Evolutionary conservation across 2,888 invertebrate species (phyloP).

Genomic region (Drosophila ustulata): DNA sequence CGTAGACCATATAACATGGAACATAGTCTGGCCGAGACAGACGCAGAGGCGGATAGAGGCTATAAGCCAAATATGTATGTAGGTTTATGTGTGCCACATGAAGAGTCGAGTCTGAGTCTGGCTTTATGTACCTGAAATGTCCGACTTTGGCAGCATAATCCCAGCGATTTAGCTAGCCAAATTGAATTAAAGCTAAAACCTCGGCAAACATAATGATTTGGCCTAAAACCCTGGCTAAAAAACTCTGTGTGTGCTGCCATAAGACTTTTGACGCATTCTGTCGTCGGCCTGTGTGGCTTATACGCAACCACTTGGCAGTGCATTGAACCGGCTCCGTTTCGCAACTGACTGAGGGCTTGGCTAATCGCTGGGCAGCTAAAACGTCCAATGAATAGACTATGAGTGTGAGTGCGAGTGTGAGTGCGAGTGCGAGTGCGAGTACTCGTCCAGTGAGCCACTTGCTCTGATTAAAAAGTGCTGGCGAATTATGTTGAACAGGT

Average conservation of each 20-base stretch:
- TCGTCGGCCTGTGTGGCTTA: constrained; percentile 15
- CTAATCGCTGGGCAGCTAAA: constrained; percentile 60
- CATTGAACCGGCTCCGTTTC: constrained; percentile 59
- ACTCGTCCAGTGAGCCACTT: constrained; percentile 44
- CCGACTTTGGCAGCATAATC: constrained; percentile 54
- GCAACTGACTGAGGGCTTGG: constrained; percentile 20
- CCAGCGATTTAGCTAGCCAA: constrained; percentile 69
- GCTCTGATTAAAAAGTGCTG: constrained; percentile 60
- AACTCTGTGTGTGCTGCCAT: constrained; percentile 46
- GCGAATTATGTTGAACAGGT: constrained; percentile 53
- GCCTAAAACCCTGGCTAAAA: constrained; percentile 52
- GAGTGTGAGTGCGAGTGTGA: constrained; percentile 11
- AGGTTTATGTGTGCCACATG: constrained; percentile 47
- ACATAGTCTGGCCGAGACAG: background rate
- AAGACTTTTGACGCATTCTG: constrained; percentile 59
- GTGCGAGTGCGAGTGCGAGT: constrained; percentile 7
- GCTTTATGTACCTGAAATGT: constrained; percentile 8
- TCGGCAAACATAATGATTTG: constrained; percentile 62
- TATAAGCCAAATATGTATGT: constrained; percentile 42
- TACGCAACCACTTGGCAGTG: constrained; percentile 51
- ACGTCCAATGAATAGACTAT: constrained; percentile 22
- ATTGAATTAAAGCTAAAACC: constrained; percentile 75
- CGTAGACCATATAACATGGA: background rate
- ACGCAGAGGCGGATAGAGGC: constrained; percentile 4
- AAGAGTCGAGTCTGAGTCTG: background rate